These are phyloP conservation scores for Scomberomorus guttatus DNA, from an alignment of 2,797 vertebrate species.

Conservation along the genomic window DNA sequence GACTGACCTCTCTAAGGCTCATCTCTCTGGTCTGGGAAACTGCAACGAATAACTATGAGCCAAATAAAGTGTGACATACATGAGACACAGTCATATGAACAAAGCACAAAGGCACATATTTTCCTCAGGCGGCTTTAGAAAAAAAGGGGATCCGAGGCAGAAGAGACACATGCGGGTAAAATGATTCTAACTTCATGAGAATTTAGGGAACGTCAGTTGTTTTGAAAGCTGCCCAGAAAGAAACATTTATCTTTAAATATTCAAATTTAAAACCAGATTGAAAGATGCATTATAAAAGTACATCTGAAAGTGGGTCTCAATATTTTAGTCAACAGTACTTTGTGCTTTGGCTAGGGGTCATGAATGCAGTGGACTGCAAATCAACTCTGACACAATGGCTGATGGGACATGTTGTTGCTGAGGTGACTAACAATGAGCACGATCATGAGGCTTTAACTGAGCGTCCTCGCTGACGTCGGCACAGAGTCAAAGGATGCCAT, in stretches of 20 bases:
- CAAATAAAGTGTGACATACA: slow-evolving; percentile 40
- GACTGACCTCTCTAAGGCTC: slow-evolving; percentile 24
- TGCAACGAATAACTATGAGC: slow-evolving; percentile 14
- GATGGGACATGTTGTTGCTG: slow-evolving; percentile 56
- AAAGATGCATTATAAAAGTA: neutral
- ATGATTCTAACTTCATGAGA: neutral
- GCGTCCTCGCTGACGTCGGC: slow-evolving; percentile 10
- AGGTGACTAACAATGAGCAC: slow-evolving; percentile 53
- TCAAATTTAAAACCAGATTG: slow-evolving; percentile 3
- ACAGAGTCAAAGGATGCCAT: slow-evolving; percentile 4
- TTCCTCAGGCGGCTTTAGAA: neutral
- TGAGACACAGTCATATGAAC: slow-evolving; percentile 18
- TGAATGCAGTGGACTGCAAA: slow-evolving; percentile 48
- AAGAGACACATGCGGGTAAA: neutral
- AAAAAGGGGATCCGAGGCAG: neutral
- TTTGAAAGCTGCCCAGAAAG: neutral
- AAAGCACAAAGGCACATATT: slow-evolving; percentile 38
- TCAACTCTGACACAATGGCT: slow-evolving; percentile 57
- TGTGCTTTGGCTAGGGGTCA: slow-evolving; percentile 47
- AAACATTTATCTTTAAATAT: neutral
- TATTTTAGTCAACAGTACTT: slow-evolving; percentile 5
- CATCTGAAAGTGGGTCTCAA: neutral
- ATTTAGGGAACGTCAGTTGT: neutral
- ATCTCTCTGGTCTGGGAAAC: slow-evolving; percentile 30
- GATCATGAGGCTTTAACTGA: slow-evolving; percentile 57